Evolutionary conservation across 2,888 invertebrate species (phyloP).

Genomic region (Lampropteryx suffumata): DNA sequence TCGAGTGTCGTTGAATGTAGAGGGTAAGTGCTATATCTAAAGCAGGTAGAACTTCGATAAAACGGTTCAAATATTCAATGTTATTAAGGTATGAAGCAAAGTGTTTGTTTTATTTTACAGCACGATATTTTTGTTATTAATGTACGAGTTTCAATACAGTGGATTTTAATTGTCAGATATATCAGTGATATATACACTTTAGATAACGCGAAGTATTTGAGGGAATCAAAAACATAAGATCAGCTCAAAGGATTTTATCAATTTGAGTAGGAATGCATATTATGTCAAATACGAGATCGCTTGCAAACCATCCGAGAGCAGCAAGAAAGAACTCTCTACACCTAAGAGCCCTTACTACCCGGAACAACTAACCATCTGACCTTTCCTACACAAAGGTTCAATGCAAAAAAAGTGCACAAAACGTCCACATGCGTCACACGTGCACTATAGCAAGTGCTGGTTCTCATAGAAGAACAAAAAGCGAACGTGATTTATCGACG

Average conservation of each 20-base stretch:
- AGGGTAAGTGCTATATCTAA: slow-evolving; percentile 45
- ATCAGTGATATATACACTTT: too few relatives aligned
- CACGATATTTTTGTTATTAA: not conserved
- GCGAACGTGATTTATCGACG: slow-evolving; percentile 63
- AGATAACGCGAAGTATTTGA: too few relatives aligned
- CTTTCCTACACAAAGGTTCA: slow-evolving; percentile 29
- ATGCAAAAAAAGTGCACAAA: slow-evolving; percentile 32
- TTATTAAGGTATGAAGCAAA: not conserved
- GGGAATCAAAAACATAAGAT: too few relatives aligned
- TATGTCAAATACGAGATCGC: too few relatives aligned
- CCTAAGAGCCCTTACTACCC: slow-evolving; percentile 7
- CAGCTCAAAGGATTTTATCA: too few relatives aligned
- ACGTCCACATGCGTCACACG: slow-evolving; percentile 43
- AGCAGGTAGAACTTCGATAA: slow-evolving; percentile 32
- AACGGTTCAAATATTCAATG: slow-evolving; percentile 6
- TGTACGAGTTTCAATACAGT: too few relatives aligned
- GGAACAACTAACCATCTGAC: slow-evolving; percentile 36
- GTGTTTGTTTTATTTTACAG: slow-evolving; percentile 7
- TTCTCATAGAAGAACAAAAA: slow-evolving; percentile 64
- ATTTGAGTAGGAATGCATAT: too few relatives aligned
- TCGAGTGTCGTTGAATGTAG: slow-evolving; percentile 38
- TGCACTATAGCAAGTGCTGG: slow-evolving; percentile 52
- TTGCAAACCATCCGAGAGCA: too few relatives aligned
- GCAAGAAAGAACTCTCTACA: not conserved
- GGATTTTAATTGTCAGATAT: too few relatives aligned